Conservation (phyloP, 2,888 invertebrate genomes). For the Parthenolecanium corni region DNA sequence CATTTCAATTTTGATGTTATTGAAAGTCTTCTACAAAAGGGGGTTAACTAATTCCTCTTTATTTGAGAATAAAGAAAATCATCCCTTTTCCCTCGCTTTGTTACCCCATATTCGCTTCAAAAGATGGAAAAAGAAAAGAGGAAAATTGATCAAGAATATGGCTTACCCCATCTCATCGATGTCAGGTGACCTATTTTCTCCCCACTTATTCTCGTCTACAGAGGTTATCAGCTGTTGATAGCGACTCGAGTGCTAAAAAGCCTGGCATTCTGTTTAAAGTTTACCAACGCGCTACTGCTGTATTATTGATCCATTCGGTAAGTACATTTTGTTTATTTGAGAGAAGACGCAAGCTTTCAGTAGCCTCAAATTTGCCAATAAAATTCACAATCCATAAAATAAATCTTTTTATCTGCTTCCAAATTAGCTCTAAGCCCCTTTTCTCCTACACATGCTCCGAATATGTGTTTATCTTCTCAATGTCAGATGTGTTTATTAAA, state of each 20-base stretch:
- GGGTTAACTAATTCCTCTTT: too few relatives aligned
- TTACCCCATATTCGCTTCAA: neutral
- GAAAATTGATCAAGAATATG: neutral
- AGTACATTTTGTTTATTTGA: neutral
- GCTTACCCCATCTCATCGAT: neutral
- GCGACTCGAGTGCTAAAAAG: conserved; percentile 15
- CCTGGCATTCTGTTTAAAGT: conserved; percentile 15
- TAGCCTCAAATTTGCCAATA: too few relatives aligned
- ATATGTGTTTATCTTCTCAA: too few relatives aligned
- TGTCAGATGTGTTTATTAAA: too few relatives aligned
- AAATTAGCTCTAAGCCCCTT: too few relatives aligned
- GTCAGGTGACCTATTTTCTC: conserved; percentile 26
- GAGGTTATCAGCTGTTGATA: conserved; percentile 29
- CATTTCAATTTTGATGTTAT: too few relatives aligned
- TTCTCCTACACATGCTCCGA: too few relatives aligned
- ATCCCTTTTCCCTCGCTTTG: neutral
- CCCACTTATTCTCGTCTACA: conserved; percentile 18
- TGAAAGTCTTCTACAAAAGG: too few relatives aligned
- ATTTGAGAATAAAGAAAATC: too few relatives aligned
- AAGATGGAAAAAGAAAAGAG: neutral
- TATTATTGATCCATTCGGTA: conserved; percentile 19
- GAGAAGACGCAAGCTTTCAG: too few relatives aligned
- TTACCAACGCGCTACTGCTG: conserved; percentile 24
- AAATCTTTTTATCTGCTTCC: too few relatives aligned
- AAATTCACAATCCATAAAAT: too few relatives aligned